Percentiles rank a stretch among this genome's conserved stretches.
Conservation (phyloP, 1,140 invertebrate genomes). For the Ceratina australensis region DNA sequence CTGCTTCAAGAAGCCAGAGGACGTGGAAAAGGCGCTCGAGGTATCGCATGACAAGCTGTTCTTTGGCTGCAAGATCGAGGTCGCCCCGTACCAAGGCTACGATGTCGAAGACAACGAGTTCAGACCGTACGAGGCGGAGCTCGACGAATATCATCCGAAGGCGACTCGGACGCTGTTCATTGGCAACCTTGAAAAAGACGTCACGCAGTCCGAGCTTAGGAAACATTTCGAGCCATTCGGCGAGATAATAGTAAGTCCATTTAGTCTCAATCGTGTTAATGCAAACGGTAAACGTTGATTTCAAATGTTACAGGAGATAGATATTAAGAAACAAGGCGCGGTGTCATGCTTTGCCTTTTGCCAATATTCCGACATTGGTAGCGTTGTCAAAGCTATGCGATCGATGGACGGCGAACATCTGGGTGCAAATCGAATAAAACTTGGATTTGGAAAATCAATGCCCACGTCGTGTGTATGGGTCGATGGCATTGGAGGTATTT, state of each 20-base stretch:
- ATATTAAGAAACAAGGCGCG: constrained; percentile 95
- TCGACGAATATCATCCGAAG: constrained; percentile 97
- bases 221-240: constrained; percentile 97
- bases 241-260: constrained; percentile 91
- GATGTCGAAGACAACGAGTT: constrained; percentile 94
- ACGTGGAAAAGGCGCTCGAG: constrained; percentile 96
- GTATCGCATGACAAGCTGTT: constrained; percentile 97
- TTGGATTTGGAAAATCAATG: constrained; percentile 98
- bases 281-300: constrained; percentile 12
- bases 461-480: constrained; percentile 97
- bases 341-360: constrained; percentile 96
- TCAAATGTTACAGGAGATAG: constrained; percentile 67
- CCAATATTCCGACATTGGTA: constrained; percentile 96
- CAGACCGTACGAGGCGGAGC: constrained; percentile 94
- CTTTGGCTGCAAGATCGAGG: constrained; percentile 97
- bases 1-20: constrained; percentile 97
- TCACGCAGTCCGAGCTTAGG: constrained; percentile 91
- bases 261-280: not conserved
- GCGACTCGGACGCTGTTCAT: constrained; percentile 93
- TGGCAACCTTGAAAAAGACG: constrained; percentile 96
- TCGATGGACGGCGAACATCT: constrained; percentile 96
- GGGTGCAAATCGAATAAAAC: constrained; percentile 92
- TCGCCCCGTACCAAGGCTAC: constrained; percentile 91
- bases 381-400: constrained; percentile 95
- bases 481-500: constrained; percentile 86